Conservation (phyloP, 1,140 invertebrate species). For the Chironomus striatipennis region DNA sequence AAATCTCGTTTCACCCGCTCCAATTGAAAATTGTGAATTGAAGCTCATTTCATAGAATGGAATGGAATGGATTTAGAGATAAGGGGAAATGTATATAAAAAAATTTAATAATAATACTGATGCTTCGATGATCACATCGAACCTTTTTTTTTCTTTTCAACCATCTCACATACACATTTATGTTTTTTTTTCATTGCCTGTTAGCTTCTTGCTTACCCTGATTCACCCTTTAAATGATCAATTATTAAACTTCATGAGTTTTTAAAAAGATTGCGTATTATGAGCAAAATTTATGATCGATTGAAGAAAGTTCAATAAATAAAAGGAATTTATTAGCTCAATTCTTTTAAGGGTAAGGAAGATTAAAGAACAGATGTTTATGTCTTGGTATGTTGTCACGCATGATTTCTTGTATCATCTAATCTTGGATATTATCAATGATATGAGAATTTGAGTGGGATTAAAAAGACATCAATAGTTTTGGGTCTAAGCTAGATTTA, state of each 20-base stretch:
- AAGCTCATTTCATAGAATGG: not conserved
- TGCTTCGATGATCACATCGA: not conserved
- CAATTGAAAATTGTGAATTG: not conserved
- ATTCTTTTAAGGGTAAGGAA: no score
- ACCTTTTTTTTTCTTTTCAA: no score
- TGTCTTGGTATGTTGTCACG: no score
- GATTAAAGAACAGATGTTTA: no score
- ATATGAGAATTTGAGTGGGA: no score
- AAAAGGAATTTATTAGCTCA: no score
- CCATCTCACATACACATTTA: no score
- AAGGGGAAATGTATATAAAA: not conserved
- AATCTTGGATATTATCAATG: no score
- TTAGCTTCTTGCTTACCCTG: not conserved
- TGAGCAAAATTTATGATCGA: not conserved
- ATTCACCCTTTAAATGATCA: not conserved
- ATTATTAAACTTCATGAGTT: not conserved
- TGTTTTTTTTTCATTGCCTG: no score
- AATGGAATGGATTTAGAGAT: not conserved
- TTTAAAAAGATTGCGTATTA: not conserved
- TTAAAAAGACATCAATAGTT: no score
- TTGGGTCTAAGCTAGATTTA: no score
- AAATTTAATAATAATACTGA: not conserved
- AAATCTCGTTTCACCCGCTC: not conserved
- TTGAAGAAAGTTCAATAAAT: not conserved
- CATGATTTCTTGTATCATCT: no score